These are phyloP conservation scores for Pangasius mekongensis DNA, from an alignment of 2,797 vertebrate genomes.

Conservation along the genomic window DNA sequence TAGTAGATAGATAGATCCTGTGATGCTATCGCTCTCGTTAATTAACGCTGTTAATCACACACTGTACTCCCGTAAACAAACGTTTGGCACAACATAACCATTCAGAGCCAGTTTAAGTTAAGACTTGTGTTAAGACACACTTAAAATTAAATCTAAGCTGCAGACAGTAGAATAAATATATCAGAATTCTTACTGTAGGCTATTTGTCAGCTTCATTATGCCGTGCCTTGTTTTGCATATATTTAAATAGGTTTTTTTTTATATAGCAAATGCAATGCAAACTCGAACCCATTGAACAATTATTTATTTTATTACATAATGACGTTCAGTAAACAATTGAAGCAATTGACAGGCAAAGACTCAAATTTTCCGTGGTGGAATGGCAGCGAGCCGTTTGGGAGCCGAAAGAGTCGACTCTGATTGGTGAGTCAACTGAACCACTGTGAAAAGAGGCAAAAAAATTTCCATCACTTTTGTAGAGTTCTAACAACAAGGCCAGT, in stretches of 20 bases:
- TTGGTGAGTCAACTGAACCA: not conserved
- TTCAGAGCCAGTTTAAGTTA: not conserved
- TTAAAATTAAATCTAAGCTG: not conserved
- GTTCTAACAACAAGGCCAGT: not conserved
- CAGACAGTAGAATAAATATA: not conserved
- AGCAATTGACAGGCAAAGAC: not conserved
- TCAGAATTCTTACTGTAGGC: not conserved
- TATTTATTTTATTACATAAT: not conserved
- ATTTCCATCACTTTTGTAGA: not conserved
- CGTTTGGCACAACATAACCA: not conserved
- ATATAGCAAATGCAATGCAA: conserved; percentile 5
- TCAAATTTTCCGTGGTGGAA: not conserved
- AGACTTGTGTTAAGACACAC: not conserved
- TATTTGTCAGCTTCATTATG: not conserved
- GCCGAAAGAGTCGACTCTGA: not conserved
- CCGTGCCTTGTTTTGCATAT: not conserved
- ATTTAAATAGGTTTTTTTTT: not conserved
- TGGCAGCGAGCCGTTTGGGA: not conserved
- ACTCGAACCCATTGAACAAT: not conserved
- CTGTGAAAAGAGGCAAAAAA: not conserved
- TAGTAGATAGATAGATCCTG: not conserved
- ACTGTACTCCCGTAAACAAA: not conserved
- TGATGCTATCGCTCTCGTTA: not conserved
- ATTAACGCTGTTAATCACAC: not conserved
- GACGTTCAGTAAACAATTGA: not conserved